Percentiles rank a stretch among this genome's conserved stretches.
phyloP scores from a whole-genome alignment of 2,113 vertebrate genomes.

The Cebus imitator region DNA sequence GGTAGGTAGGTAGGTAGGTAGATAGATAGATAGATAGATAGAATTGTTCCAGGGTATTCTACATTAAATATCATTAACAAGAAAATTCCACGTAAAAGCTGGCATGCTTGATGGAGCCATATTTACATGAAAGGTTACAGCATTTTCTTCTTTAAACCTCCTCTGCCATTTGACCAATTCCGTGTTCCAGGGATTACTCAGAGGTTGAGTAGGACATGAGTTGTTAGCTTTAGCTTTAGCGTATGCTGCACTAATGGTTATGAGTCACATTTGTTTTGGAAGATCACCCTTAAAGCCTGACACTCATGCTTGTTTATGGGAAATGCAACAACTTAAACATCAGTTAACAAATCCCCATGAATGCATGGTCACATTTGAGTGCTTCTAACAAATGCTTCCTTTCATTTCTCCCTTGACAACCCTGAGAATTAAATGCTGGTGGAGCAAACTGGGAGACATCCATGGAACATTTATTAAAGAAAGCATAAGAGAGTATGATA shows the following conservation, averaged over 20 bases:
- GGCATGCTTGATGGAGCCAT: not conserved
- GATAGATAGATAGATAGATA: too few species aligned
- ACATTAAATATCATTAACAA: not conserved
- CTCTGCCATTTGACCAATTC: not conserved
- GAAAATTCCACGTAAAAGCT: not conserved
- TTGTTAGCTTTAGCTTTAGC: not conserved
- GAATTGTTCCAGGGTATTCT: not conserved
- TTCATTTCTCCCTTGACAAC: conserved; percentile 6
- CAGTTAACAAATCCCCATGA: conserved; percentile 32
- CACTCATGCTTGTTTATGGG: conserved; percentile 42
- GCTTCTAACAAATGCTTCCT: conserved; percentile 34
- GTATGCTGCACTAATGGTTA: not conserved
- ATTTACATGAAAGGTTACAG: not conserved
- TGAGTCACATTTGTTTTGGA: conserved; percentile 57
- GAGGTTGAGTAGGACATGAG: not conserved
- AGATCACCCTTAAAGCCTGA: conserved; percentile 10
- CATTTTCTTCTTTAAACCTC: not conserved
- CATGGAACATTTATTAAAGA: not conserved
- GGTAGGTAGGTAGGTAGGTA: too few species aligned
- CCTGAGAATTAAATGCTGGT: not conserved
- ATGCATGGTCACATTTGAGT: conserved; percentile 44
- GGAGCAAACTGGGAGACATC: not conserved
- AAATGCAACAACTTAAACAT: conserved; percentile 37
- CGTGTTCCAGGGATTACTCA: not conserved
- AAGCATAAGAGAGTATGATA: not conserved